Percentiles rank a stretch among this genome's conserved stretches.
These are phyloP conservation scores for Aptenodytes patagonicus DNA, from an alignment of 2,113 vertebrate genomes.

Conservation along the genomic window DNA sequence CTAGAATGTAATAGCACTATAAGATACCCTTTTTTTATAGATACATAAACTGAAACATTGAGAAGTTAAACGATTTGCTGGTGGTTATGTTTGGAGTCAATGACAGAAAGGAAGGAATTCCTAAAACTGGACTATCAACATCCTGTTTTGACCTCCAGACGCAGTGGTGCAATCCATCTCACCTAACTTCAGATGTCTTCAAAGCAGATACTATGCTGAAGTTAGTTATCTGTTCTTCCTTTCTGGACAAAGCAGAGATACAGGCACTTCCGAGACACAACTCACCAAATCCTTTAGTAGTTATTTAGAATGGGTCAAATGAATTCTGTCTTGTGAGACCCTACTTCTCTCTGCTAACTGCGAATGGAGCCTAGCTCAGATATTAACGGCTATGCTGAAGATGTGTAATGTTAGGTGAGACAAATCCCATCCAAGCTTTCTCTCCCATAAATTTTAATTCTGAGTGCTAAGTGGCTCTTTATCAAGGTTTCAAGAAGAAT, in stretches of 20 bases:
- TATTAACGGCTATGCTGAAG: not conserved
- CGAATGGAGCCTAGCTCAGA: not conserved
- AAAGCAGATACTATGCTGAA: not conserved
- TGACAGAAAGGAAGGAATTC: slow-evolving; percentile 6
- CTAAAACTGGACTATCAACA: not conserved
- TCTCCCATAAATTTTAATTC: slow-evolving; percentile 36
- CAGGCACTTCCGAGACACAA: not conserved
- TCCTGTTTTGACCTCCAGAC: not conserved
- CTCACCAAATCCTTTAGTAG: not conserved
- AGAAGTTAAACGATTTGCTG: slow-evolving; percentile 45
- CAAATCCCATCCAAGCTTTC: not conserved
- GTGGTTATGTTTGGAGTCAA: slow-evolving; percentile 15
- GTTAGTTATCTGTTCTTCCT: not conserved
- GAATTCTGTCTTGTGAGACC: not conserved
- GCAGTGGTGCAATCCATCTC: not conserved
- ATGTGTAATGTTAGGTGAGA: slow-evolving; percentile 9
- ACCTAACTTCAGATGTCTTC: not conserved
- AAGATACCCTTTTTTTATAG: slow-evolving; percentile 33
- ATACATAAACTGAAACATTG: slow-evolving; percentile 24
- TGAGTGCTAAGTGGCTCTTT: slow-evolving; percentile 55
- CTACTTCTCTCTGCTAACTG: not conserved
- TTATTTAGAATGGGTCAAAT: not conserved
- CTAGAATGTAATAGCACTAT: not conserved
- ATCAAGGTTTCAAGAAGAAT: slow-evolving; percentile 58
- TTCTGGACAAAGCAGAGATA: not conserved